Percentiles rank a stretch among this genome's conserved stretches.
These are phyloP conservation scores for Emydura subglobosa DNA, from an alignment of 2,113 vertebrate species.

Conservation along the genomic window DNA sequence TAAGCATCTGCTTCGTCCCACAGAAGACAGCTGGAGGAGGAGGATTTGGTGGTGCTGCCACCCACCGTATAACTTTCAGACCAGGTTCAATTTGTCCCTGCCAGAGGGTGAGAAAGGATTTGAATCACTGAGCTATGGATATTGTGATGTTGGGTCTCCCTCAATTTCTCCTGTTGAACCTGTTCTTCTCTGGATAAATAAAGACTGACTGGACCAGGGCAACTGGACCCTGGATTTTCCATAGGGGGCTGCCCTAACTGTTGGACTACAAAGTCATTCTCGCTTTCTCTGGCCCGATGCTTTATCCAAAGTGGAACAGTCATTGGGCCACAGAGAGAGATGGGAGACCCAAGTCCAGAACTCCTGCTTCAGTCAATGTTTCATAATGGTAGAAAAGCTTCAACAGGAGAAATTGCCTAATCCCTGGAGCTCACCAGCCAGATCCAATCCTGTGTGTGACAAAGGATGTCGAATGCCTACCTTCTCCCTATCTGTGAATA, in stretches of 20 bases:
- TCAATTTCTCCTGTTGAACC: neutral
- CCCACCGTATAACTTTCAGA: neutral
- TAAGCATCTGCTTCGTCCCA: neutral
- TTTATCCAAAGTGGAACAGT: neutral
- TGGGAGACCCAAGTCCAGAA: neutral
- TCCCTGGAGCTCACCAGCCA: neutral
- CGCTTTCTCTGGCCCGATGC: neutral
- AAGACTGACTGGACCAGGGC: neutral
- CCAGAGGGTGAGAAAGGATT: neutral
- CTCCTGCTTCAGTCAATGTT: neutral
- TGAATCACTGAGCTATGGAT: neutral
- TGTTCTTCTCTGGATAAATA: neutral
- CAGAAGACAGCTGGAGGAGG: neutral
- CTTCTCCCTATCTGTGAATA: neutral
- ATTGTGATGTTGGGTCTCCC: neutral
- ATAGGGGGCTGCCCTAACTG: neutral
- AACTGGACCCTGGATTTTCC: neutral
- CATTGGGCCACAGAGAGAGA: neutral
- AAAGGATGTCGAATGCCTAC: neutral
- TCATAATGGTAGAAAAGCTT: neutral
- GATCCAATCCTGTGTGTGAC: neutral
- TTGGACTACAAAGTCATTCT: neutral
- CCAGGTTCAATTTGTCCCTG: neutral
- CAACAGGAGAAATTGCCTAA: neutral
- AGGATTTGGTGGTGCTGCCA: neutral